Evolutionary conservation across 2,797 vertebrate genomes (phyloP).

Genomic region (Neosilurus hyrtlii): DNA sequence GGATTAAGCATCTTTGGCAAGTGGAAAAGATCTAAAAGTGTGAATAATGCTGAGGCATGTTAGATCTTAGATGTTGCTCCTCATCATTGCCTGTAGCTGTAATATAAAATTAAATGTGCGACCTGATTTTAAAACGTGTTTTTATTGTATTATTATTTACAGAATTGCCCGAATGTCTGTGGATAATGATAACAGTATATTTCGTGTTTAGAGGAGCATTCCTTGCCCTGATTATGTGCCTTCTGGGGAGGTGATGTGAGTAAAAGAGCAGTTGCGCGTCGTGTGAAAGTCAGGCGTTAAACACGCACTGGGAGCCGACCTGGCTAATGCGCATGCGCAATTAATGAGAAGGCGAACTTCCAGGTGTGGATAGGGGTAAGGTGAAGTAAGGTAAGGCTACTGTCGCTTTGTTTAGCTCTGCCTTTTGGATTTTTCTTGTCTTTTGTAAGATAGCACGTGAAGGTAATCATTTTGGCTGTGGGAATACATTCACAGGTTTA

Average conservation of each 20-base stretch:
- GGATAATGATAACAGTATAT: background rate
- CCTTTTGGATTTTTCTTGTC: background rate
- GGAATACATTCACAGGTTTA: background rate
- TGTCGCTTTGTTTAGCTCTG: background rate
- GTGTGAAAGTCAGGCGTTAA: background rate
- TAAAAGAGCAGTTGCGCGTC: background rate
- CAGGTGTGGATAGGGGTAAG: conserved; percentile 44
- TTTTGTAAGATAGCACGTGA: background rate
- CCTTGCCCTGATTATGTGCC: no score
- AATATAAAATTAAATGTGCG: background rate
- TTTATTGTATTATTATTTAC: background rate
- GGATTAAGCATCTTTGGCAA: no score
- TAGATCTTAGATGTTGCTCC: background rate
- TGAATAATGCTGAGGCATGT: background rate
- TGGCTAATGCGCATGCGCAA: conserved; percentile 47
- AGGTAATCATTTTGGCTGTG: background rate
- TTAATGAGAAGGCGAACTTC: conserved; percentile 40
- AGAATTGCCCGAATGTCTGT: background rate
- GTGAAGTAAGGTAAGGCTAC: background rate
- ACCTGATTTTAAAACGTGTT: background rate
- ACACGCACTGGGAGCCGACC: background rate
- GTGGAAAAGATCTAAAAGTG: background rate
- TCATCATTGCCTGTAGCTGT: background rate
- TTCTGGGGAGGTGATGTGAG: background rate
- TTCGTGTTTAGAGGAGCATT: background rate